phyloP scores from a whole-genome alignment of 2,113 vertebrate species.

The Chaetorhynchus papuensis region DNA sequence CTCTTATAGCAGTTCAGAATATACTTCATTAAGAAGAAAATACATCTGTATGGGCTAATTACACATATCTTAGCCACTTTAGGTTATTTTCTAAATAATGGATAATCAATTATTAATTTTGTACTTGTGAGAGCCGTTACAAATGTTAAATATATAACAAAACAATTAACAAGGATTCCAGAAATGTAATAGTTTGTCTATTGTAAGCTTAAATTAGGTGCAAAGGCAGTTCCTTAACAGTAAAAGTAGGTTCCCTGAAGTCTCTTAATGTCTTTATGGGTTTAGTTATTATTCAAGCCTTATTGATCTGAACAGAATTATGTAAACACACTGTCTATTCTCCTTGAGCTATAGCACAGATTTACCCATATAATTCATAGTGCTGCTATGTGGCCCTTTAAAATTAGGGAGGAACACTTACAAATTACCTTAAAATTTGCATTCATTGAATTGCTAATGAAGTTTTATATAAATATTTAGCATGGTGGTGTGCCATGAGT shows the following conservation, averaged over 20 bases:
- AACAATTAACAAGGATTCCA: not conserved
- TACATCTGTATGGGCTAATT: not conserved
- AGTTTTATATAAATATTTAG: not conserved
- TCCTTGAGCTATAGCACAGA: not conserved
- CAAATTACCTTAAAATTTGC: not conserved
- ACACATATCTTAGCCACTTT: constrained; percentile 15
- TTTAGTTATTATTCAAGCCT: constrained; percentile 15
- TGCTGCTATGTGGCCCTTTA: not conserved
- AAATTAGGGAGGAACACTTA: not conserved
- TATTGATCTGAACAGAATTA: constrained; percentile 23
- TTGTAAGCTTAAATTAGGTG: not conserved
- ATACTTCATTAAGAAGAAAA: constrained; percentile 53
- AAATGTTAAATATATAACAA: not conserved
- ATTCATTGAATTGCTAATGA: not conserved
- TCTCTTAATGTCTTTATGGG: not conserved
- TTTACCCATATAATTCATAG: not conserved
- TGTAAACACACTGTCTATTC: not conserved
- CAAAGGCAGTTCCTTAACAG: not conserved
- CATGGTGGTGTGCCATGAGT: accelerated
- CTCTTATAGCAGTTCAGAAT: not conserved
- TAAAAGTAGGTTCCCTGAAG: not conserved
- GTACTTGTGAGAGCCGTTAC: not conserved
- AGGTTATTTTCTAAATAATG: constrained; percentile 18
- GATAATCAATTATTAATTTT: not conserved
- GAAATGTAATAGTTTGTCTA: not conserved